Percentiles rank a stretch among this genome's conserved stretches.
Evolutionary conservation across 30 jellyfish, hydroid and myxozoan genomes (phyloP).

Genomic region (Haliclystus octoradiatus): DNA sequence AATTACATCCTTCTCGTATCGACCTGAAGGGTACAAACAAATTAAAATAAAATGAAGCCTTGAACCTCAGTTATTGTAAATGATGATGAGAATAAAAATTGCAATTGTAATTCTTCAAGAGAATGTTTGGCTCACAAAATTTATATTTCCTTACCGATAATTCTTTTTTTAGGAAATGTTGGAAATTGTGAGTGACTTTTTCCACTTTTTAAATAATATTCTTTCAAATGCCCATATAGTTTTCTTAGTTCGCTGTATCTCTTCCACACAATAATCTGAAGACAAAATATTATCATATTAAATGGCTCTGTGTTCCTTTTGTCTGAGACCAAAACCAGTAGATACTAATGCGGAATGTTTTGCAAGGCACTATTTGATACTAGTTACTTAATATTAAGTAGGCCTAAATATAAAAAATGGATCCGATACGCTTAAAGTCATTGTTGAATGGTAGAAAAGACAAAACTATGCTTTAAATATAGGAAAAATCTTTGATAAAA

Average conservation of each 20-base stretch:
- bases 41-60: background rate
- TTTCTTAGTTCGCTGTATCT: constrained; percentile 63
- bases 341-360: no score
- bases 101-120: no score
- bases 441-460: no score
- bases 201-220: constrained; percentile 3
- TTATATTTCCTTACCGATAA: constrained; percentile 46
- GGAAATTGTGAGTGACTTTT: constrained; percentile 36
- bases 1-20: constrained; percentile 77
- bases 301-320: no score
- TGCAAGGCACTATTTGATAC: no score
- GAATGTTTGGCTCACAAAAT: background rate
- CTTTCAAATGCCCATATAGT: constrained; percentile 43
- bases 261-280: constrained; percentile 81
- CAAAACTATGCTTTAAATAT: no score
- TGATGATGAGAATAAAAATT: background rate
- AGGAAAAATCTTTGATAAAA: no score
- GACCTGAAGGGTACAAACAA: constrained; percentile 30
- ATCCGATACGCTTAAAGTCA: no score
- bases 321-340: no score
- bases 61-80: background rate
- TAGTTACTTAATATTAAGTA: no score
- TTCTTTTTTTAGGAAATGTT: constrained; percentile 45
- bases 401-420: no score
- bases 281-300: no score